phyloP scores from a whole-genome alignment of 2,113 vertebrate species.

The Amphiprion percula region DNA sequence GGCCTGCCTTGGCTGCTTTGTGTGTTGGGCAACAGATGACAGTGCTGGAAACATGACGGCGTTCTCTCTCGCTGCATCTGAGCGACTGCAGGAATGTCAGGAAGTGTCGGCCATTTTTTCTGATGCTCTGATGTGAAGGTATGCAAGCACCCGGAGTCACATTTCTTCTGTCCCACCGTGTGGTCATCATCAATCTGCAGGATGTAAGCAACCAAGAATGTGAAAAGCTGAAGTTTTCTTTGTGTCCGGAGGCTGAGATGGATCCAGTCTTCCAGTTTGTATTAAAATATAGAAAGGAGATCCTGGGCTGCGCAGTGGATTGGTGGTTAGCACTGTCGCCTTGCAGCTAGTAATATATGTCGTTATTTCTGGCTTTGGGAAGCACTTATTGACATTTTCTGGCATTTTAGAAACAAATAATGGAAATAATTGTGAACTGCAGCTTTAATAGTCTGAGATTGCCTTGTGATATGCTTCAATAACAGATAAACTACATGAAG shows the following conservation, averaged over 20 bases:
- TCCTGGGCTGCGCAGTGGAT: no score
- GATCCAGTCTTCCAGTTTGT: no score
- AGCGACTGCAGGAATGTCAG: constrained; percentile 57
- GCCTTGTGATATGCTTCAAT: no score
- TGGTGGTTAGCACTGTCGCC: no score
- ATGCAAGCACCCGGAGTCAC: constrained; percentile 15
- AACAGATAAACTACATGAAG: no score
- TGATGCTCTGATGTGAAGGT: constrained; percentile 38
- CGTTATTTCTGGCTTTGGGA: no score
- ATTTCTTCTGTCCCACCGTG: neutral
- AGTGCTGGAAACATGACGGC: constrained; percentile 38
- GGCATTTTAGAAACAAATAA: no score
- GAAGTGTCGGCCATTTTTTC: constrained; percentile 40
- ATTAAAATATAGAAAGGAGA: no score
- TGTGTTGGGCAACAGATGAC: constrained; percentile 32
- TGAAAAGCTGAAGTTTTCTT: neutral
- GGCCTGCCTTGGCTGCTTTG: constrained; percentile 51
- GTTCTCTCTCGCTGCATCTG: constrained; percentile 27
- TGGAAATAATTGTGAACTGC: no score
- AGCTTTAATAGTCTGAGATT: no score
- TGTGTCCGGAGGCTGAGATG: neutral
- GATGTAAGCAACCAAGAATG: neutral
- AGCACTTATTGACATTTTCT: no score
- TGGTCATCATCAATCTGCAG: neutral
- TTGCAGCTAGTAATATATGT: no score